Conservation (phyloP, 2,113 vertebrate genomes). For the Chascanopsetta lugubris region DNA sequence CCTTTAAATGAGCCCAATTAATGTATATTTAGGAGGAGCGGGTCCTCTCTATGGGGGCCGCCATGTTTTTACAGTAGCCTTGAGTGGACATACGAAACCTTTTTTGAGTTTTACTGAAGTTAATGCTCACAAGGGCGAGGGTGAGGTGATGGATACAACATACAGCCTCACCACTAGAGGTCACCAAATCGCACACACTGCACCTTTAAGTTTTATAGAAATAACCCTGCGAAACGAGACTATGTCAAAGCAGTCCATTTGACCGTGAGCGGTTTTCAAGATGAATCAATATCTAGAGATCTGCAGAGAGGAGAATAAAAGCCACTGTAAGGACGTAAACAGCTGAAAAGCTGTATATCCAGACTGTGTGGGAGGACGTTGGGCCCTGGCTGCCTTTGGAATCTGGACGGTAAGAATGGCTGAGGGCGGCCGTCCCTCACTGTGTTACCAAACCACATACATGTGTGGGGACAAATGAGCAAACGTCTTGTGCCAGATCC, state of each 20-base stretch:
- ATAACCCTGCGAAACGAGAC: no score
- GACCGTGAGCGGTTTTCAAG: constrained; percentile 3
- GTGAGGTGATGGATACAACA: no score
- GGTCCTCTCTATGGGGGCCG: no score
- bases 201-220: no score
- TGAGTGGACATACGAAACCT: no score
- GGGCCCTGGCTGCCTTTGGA: constrained; percentile 54
- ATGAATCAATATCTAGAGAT: constrained; percentile 15
- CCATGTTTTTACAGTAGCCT: no score
- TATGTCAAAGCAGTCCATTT: constrained; percentile 3
- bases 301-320: constrained; percentile 8
- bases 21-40: no score
- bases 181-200: no score
- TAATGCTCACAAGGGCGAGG: no score
- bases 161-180: no score
- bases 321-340: constrained; percentile 35
- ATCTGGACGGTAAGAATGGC: constrained; percentile 58
- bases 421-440: constrained; percentile 63
- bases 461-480: constrained; percentile 79
- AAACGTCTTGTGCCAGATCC: constrained; percentile 73
- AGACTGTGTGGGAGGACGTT: constrained; percentile 72
- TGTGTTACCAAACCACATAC: constrained; percentile 75
- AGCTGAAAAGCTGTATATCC: constrained; percentile 42
- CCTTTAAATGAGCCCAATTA: no score
- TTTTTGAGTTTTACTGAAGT: no score